Percentiles rank a stretch among this genome's conserved stretches.
These are phyloP conservation scores for Pogonophryne albipinna DNA, from an alignment of 2,797 vertebrate genomes.

Conservation along the genomic window DNA sequence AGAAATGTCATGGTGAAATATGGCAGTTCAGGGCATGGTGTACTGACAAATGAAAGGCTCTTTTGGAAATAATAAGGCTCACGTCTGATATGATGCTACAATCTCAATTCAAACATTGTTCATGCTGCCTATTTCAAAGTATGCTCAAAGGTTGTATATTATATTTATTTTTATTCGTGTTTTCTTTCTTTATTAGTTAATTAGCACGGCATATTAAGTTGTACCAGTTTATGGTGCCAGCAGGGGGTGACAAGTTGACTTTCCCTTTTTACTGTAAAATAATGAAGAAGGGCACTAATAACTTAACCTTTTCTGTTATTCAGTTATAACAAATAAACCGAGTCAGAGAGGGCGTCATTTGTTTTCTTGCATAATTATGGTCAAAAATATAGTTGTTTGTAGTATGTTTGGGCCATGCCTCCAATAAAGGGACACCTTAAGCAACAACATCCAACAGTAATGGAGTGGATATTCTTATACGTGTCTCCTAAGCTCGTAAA, in stretches of 20 bases:
- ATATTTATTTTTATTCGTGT: too few relatives aligned
- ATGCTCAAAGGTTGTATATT: background rate
- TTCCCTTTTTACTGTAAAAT: background rate
- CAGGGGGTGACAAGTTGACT: background rate
- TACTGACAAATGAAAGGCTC: background rate
- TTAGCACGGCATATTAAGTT: too few relatives aligned
- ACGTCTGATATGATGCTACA: background rate
- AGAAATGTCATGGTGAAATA: too few relatives aligned
- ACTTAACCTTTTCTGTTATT: slow-evolving; percentile 14
- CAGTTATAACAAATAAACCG: background rate
- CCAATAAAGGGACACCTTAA: background rate
- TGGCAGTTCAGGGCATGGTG: too few relatives aligned
- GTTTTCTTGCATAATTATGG: background rate
- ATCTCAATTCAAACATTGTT: background rate
- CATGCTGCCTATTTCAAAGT: background rate
- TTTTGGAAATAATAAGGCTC: too few relatives aligned
- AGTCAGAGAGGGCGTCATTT: background rate
- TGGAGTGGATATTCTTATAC: background rate
- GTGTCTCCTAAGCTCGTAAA: background rate
- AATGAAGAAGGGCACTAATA: background rate
- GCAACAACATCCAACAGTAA: background rate
- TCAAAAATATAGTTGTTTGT: background rate
- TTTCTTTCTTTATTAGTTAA: too few relatives aligned
- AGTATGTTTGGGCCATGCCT: background rate
- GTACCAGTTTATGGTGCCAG: too few relatives aligned